Conservation (phyloP, 2,113 vertebrate species). For the Marcusenius ussheri region DNA sequence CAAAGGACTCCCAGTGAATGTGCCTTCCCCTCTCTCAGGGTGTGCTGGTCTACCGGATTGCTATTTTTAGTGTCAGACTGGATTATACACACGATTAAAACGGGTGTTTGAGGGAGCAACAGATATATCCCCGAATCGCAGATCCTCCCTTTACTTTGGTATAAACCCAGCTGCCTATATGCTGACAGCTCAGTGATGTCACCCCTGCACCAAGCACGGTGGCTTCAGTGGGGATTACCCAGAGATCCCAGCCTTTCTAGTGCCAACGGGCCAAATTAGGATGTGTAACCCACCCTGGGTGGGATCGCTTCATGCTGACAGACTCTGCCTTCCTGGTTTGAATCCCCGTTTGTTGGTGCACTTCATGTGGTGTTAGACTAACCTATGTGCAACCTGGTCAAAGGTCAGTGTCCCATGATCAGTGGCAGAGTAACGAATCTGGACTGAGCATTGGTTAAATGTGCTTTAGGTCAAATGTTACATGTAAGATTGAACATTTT, state of each 20-base stretch:
- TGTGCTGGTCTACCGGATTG: not conserved
- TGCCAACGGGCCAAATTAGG: not conserved
- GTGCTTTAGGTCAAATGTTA: not conserved
- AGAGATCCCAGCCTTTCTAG: not conserved
- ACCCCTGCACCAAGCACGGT: not conserved
- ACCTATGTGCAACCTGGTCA: not conserved
- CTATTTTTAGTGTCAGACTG: not conserved
- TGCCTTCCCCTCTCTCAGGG: not conserved
- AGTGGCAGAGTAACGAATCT: not conserved
- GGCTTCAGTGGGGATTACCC: not conserved
- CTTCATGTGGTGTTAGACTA: not conserved
- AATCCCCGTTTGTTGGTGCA: not conserved
- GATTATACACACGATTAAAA: not conserved
- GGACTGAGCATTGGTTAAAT: not conserved
- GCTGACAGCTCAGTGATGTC: not conserved
- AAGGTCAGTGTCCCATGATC: not conserved
- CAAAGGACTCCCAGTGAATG: not conserved
- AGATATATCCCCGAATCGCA: not conserved
- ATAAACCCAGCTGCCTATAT: not conserved
- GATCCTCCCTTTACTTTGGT: not conserved
- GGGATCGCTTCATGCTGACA: not conserved
- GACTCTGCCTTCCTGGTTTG: not conserved
- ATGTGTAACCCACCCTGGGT: not conserved
- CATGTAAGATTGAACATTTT: not conserved
- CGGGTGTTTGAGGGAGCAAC: not conserved